Percentiles rank a stretch among this genome's conserved stretches.
Evolutionary conservation across 2,113 vertebrate species (phyloP).

Genomic region (Ptilonorhynchus violaceus): DNA sequence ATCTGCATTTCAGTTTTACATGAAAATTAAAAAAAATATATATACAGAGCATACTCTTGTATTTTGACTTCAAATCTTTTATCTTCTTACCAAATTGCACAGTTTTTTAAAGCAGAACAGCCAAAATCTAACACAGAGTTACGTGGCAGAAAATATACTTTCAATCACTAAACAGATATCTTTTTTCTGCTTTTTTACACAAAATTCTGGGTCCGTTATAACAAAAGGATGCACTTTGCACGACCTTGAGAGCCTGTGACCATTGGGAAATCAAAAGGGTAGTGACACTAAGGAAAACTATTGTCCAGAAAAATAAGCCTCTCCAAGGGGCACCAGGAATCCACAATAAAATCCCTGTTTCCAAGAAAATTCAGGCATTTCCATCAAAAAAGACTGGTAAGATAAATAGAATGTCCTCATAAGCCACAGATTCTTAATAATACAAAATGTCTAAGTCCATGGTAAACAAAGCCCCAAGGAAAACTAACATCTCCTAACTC

Average conservation of each 20-base stretch:
- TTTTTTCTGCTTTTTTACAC: conserved; percentile 42
- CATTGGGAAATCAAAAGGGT: conserved; percentile 74
- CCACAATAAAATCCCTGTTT: conserved; percentile 76
- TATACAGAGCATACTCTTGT: not conserved
- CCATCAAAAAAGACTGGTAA: conserved; percentile 75
- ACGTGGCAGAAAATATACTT: not conserved
- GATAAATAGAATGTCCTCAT: conserved; percentile 77
- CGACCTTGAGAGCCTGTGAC: conserved; percentile 71
- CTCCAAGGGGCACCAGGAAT: conserved; percentile 74
- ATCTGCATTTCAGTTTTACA: not conserved
- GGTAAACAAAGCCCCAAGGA: conserved; percentile 73
- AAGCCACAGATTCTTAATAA: conserved; percentile 76
- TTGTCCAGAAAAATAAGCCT: conserved; percentile 77
- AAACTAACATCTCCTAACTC: conserved; percentile 72
- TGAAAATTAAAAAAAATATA: not conserved
- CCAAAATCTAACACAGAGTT: not conserved
- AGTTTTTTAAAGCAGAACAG: not conserved
- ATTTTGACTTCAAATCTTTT: not conserved
- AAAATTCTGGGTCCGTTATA: conserved; percentile 58
- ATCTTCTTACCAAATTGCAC: not conserved
- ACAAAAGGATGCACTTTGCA: conserved; percentile 79
- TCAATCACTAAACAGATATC: not conserved
- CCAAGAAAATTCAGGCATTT: conserved; percentile 76
- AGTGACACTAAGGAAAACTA: conserved; percentile 74
- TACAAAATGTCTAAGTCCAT: conserved; percentile 73